phyloP scores from a whole-genome alignment of 2,888 invertebrate species.

The Uloborus plumipes region DNA sequence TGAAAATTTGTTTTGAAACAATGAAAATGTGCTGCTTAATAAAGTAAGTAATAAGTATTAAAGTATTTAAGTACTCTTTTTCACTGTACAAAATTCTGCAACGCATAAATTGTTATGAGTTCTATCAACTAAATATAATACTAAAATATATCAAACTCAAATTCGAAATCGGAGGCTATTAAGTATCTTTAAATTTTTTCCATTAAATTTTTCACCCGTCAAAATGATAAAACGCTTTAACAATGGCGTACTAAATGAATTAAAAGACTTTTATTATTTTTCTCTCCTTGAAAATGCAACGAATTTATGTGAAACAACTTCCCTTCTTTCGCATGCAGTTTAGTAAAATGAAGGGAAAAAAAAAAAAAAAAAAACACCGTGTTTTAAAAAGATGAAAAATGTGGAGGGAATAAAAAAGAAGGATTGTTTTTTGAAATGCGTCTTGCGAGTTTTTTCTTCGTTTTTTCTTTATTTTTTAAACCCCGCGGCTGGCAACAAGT shows the following conservation, averaged over 20 bases:
- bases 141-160: no score
- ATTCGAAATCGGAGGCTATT: constrained; percentile 9
- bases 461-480: constrained; percentile 20
- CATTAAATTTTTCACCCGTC: constrained; percentile 61
- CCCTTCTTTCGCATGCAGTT: background rate
- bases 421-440: constrained; percentile 27
- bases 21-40: no score
- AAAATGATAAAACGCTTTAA: constrained; percentile 43
- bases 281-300: constrained; percentile 20
- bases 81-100: no score
- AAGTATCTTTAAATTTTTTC: constrained; percentile 56
- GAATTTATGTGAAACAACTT: background rate
- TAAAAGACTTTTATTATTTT: constrained; percentile 24
- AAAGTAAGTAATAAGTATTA: no score
- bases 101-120: no score
- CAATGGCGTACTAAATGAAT: constrained; percentile 49
- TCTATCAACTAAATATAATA: no score
- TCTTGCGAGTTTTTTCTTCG: constrained; percentile 9
- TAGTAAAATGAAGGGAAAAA: constrained; percentile 4
- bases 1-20: no score
- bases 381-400: constrained; percentile 1
- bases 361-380: background rate
- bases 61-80: no score
- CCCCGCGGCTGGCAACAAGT: constrained; percentile 62
- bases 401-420: constrained; percentile 15